These are phyloP conservation scores for Chloroceryle inda DNA, from an alignment of 2,797 vertebrate species.

Conservation along the genomic window DNA sequence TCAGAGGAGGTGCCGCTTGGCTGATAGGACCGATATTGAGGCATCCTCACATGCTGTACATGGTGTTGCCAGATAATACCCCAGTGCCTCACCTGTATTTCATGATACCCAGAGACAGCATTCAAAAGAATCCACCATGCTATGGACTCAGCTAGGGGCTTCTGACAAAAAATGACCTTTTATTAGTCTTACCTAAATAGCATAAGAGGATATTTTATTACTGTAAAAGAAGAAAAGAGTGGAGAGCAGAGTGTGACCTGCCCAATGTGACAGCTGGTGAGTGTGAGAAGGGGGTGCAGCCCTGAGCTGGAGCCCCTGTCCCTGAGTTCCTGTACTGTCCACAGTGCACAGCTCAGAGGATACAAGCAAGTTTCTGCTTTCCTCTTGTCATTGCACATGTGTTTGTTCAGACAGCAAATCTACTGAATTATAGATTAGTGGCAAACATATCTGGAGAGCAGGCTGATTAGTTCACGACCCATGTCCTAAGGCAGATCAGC, in stretches of 20 bases:
- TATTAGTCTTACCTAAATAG: background rate
- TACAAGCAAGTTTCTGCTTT: background rate
- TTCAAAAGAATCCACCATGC: background rate
- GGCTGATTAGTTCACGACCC: background rate
- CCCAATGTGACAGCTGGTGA: background rate
- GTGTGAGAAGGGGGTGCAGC: background rate
- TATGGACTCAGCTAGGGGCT: background rate
- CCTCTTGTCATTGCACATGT: background rate
- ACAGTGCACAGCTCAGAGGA: background rate
- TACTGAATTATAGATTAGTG: background rate
- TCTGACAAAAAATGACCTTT: background rate
- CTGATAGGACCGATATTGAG: background rate
- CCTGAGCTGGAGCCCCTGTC: background rate
- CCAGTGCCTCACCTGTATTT: background rate
- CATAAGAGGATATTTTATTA: background rate
- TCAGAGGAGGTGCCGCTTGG: background rate
- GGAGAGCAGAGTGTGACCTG: background rate
- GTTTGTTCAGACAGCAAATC: background rate
- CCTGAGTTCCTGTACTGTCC: accelerated
- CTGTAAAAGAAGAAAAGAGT: background rate
- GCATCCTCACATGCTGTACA: background rate
- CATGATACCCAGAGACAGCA: background rate
- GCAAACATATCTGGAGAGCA: background rate
- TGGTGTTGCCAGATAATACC: background rate
- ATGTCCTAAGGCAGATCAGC: background rate